A percentile compares a stretch with the other conserved stretches of the same genome.
These are phyloP conservation scores for Drymodes brunneopygia DNA, from an alignment of 2,113 vertebrate species.

Conservation along the genomic window DNA sequence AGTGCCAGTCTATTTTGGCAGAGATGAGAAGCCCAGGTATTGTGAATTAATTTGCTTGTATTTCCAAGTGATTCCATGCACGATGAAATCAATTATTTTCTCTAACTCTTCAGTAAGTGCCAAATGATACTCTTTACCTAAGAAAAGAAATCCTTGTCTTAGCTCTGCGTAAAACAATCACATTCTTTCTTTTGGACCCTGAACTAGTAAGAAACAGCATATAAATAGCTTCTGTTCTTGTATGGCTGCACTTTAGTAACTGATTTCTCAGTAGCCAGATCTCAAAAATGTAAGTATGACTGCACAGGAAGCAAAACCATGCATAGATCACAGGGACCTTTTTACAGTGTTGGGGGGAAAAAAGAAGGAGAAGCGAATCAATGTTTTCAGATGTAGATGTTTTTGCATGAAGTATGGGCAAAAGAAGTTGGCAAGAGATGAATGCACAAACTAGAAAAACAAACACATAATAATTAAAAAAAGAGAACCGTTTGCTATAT, in stretches of 20 bases:
- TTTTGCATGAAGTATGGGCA: slow-evolving; percentile 46
- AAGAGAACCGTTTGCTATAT: not conserved
- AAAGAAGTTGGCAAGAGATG: slow-evolving; percentile 28
- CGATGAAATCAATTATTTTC: not conserved
- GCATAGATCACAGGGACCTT: slow-evolving; percentile 11
- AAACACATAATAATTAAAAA: not conserved
- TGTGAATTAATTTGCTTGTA: not conserved
- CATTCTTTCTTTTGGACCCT: not conserved
- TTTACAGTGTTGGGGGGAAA: not conserved
- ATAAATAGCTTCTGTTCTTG: not conserved
- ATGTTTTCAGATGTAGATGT: slow-evolving; percentile 52
- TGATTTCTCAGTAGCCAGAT: slow-evolving; percentile 68
- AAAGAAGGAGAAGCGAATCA: not conserved
- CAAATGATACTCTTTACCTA: not conserved
- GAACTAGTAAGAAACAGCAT: not conserved
- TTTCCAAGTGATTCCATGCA: not conserved
- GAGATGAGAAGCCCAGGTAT: not conserved
- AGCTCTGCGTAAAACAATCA: slow-evolving; percentile 42
- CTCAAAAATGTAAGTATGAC: slow-evolving; percentile 54
- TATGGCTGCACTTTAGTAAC: slow-evolving; percentile 53
- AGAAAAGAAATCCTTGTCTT: not conserved
- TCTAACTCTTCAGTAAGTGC: not conserved
- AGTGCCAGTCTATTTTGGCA: not conserved
- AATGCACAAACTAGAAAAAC: slow-evolving; percentile 2
- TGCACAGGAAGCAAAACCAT: slow-evolving; percentile 55